Conservation (phyloP, 2,113 vertebrate species). For the Sterna hirundo region DNA sequence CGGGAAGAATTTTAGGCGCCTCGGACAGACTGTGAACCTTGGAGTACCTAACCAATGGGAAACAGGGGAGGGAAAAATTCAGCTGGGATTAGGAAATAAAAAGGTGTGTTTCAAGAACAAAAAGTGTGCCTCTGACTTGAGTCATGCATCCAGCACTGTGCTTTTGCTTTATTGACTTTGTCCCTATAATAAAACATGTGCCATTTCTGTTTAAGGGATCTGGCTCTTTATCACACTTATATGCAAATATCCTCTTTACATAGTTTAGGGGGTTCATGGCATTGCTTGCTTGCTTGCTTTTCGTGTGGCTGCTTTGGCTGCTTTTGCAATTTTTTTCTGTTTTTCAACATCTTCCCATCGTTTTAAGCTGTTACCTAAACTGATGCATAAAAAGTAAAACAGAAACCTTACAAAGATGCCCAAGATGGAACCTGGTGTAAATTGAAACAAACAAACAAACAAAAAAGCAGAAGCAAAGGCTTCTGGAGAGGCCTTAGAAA, state of each 20-base stretch:
- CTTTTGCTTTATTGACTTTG: no score
- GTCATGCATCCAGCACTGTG: no score
- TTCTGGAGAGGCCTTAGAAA: not conserved
- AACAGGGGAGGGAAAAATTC: no score
- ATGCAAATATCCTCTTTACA: not conserved
- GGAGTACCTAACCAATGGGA: no score
- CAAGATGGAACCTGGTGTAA: not conserved
- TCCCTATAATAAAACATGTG: no score
- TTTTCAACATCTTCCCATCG: not conserved
- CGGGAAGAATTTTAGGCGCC: no score
- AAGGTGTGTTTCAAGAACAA: no score
- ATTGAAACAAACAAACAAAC: not conserved
- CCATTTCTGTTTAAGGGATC: no score
- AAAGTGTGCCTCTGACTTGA: no score
- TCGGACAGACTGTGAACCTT: no score
- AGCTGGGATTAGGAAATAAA: no score
- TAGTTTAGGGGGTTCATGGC: not conserved
- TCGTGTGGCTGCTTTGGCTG: not conserved
- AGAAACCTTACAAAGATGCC: not conserved
- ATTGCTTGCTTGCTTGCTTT: not conserved
- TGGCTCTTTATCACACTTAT: no score
- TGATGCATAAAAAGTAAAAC: not conserved
- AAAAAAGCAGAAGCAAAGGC: not conserved
- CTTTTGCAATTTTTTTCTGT: not conserved
- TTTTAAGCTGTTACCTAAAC: not conserved